Evolutionary conservation across 2,888 invertebrate species (phyloP).

Genomic region (Perdita meconis): DNA sequence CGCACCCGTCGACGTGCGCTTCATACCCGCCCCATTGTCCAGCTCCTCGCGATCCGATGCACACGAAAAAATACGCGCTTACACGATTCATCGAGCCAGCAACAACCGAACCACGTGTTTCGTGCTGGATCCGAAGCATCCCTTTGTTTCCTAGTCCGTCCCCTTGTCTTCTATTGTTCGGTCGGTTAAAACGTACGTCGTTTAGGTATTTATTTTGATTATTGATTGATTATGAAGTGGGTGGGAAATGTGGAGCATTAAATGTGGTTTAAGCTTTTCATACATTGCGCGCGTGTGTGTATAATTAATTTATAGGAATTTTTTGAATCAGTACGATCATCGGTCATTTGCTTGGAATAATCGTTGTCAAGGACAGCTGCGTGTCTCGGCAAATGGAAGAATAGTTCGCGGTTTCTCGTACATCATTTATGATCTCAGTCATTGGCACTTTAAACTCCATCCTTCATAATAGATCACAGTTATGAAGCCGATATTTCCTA

Average conservation of each 20-base stretch:
- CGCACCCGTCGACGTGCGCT: background rate
- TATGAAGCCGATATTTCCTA: background rate
- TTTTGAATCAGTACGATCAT: background rate
- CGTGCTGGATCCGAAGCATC: background rate
- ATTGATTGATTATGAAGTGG: no score
- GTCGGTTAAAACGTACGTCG: background rate
- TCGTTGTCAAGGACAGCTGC: background rate
- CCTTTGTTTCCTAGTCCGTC: background rate
- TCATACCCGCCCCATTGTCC: constrained; percentile 18
- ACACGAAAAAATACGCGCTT: background rate
- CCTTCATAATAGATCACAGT: background rate
- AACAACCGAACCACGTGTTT: background rate
- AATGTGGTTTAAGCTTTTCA: no score
- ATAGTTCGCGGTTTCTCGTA: background rate
- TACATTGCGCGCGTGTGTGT: no score
- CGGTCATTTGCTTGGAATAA: background rate
- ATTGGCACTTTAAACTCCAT: background rate
- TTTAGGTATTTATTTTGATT: background rate
- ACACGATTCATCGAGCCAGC: background rate
- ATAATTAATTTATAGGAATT: no score
- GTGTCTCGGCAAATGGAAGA: background rate
- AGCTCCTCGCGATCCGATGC: constrained; percentile 1
- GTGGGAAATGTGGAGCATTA: no score
- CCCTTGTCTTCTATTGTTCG: background rate
- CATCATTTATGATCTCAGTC: background rate